These are phyloP conservation scores for Hipparchia semele DNA, from an alignment of 2,888 invertebrate species.

Conservation along the genomic window DNA sequence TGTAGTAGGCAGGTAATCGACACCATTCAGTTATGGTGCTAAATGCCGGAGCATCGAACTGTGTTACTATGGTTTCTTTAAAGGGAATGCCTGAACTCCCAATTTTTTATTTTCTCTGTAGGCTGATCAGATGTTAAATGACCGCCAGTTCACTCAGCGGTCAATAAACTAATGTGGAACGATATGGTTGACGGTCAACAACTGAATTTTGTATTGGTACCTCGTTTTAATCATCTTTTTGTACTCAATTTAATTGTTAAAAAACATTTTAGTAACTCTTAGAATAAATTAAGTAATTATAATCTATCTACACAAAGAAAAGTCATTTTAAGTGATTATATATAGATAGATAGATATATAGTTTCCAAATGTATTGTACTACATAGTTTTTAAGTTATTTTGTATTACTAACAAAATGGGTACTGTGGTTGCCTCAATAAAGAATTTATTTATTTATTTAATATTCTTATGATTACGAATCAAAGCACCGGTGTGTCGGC, in stretches of 20 bases:
- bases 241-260: not conserved
- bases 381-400: too few relatives aligned
- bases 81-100: slow-evolving; percentile 35
- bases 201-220: not conserved
- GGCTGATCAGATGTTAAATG: slow-evolving; percentile 18
- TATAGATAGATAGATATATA: too few relatives aligned
- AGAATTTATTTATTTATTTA: too few relatives aligned
- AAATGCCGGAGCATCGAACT: slow-evolving; percentile 43
- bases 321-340: too few relatives aligned
- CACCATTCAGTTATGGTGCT: slow-evolving; percentile 39
- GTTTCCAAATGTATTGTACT: too few relatives aligned
- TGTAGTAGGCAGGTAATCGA: slow-evolving; percentile 37
- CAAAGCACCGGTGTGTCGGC: slow-evolving; percentile 9
- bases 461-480: not conserved
- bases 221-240: too few relatives aligned
- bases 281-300: not conserved
- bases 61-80: slow-evolving; percentile 42
- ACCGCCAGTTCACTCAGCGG: slow-evolving; percentile 10
- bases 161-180: slow-evolving; percentile 12
- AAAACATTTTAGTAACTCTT: too few relatives aligned
- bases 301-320: not conserved
- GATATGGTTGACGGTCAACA: not conserved
- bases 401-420: too few relatives aligned
- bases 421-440: too few relatives aligned
- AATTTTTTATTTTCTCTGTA: slow-evolving; percentile 23